Percentiles rank a stretch among this genome's conserved stretches.
These are phyloP conservation scores for Pangasianodon gigas DNA, from an alignment of 2,113 vertebrate species.

Conservation along the genomic window DNA sequence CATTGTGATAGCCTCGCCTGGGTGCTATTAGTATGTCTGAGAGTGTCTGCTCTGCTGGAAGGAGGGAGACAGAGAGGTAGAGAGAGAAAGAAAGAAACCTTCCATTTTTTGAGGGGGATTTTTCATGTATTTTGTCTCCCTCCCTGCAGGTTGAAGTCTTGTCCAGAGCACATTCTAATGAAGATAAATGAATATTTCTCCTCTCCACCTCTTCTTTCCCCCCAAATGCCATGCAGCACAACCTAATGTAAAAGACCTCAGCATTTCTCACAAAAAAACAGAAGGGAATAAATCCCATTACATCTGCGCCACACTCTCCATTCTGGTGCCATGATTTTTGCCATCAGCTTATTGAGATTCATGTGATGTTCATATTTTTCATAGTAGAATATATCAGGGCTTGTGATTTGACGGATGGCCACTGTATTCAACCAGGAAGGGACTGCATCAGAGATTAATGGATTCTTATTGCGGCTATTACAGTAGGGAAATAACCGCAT, in stretches of 20 bases:
- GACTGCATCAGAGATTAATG: conserved; percentile 50
- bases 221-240: conserved; percentile 33
- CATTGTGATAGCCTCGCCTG: conserved; percentile 20
- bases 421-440: conserved; percentile 35
- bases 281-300: conserved; percentile 23
- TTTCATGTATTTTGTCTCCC: conserved; percentile 59
- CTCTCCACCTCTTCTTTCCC: conserved; percentile 44
- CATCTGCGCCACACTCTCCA: not conserved
- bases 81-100: conserved; percentile 10
- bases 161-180: conserved; percentile 61
- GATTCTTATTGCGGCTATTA: conserved; percentile 54
- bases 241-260: conserved; percentile 41
- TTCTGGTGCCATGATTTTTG: not conserved
- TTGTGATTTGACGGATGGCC: conserved; percentile 47
- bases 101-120: not conserved
- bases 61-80: not conserved
- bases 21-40: conserved; percentile 44
- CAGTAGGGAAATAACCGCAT: conserved; percentile 50
- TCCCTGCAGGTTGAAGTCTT: conserved; percentile 61
- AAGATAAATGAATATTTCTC: conserved; percentile 68
- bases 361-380: conserved; percentile 27
- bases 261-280: conserved; percentile 12
- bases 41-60: not conserved
- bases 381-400: conserved; percentile 8
- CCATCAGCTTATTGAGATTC: conserved; percentile 28